phyloP scores from a whole-genome alignment of 2,888 invertebrate species.

The Dryomyza anilis region DNA sequence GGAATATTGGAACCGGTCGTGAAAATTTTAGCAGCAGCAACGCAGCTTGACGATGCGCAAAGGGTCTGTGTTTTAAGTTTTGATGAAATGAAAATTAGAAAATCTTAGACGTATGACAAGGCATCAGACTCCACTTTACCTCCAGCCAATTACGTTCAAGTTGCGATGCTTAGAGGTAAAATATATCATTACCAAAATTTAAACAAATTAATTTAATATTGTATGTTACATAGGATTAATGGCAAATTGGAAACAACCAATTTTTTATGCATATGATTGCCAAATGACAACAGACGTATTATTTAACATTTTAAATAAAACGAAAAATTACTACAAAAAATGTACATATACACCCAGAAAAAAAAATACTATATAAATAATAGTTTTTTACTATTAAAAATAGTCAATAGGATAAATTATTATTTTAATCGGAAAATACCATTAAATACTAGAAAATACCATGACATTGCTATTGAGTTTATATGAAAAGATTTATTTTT shows the following conservation, averaged over 20 bases:
- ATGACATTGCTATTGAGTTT: no score
- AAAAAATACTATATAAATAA: no score
- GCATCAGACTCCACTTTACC: constrained; percentile 1
- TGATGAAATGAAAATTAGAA: constrained; percentile 9
- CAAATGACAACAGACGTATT: neutral
- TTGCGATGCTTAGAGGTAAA: constrained; percentile 23
- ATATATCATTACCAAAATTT: neutral
- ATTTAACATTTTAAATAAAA: no score
- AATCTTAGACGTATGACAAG: constrained; percentile 8
- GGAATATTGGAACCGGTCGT: neutral
- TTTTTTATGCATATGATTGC: constrained; percentile 4
- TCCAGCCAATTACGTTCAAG: constrained; percentile 19
- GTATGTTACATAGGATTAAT: neutral
- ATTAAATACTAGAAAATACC: no score
- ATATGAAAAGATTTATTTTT: no score
- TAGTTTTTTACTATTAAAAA: no score
- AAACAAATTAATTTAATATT: neutral
- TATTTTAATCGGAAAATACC: no score
- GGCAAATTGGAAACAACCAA: neutral
- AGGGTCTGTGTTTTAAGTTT: neutral
- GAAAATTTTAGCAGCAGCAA: constrained; percentile 2
- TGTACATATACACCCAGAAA: constrained; percentile 11
- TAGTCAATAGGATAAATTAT: no score
- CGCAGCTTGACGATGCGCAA: neutral
- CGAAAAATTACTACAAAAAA: neutral